Evolutionary conservation across 1,140 invertebrate species (phyloP).

Genomic region (Planococcus citri): DNA sequence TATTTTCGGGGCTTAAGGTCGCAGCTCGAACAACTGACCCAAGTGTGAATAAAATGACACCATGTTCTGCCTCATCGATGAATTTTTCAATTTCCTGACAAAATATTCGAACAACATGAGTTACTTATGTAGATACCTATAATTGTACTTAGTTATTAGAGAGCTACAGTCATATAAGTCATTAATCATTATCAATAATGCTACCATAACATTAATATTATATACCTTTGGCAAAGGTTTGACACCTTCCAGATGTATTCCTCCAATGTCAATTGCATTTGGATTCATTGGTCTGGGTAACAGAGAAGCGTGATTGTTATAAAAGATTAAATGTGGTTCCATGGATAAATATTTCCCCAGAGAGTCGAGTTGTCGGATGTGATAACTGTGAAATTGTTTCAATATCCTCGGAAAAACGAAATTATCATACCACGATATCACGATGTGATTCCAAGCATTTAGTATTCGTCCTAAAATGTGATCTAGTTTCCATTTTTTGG

Average conservation of each 20-base stretch:
- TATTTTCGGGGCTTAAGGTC: slow-evolving; percentile 30
- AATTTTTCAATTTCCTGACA: slow-evolving; percentile 28
- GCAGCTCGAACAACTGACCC: slow-evolving; percentile 36
- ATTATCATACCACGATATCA: too few species aligned
- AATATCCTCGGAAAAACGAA: background rate
- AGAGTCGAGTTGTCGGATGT: background rate
- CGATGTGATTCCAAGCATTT: too few species aligned
- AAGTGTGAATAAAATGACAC: slow-evolving; percentile 54
- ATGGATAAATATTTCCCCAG: background rate
- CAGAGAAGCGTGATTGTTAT: background rate
- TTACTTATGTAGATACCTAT: too few species aligned
- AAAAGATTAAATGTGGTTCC: slow-evolving; percentile 7
- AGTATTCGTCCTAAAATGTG: too few species aligned
- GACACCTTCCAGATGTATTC: slow-evolving; percentile 3
- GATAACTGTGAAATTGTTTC: background rate
- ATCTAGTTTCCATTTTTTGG: too few species aligned
- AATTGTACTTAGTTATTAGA: too few species aligned
- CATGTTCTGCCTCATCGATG: slow-evolving; percentile 35
- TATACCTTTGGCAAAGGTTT: background rate
- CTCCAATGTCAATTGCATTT: slow-evolving; percentile 17
- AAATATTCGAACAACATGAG: too few species aligned
- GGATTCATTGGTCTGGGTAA: background rate
- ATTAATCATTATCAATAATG: too few species aligned
- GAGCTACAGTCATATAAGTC: too few species aligned
- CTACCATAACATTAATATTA: too few species aligned